Evolutionary conservation across 2,888 invertebrate species (phyloP).

Genomic region (Mythimna ferrago): DNA sequence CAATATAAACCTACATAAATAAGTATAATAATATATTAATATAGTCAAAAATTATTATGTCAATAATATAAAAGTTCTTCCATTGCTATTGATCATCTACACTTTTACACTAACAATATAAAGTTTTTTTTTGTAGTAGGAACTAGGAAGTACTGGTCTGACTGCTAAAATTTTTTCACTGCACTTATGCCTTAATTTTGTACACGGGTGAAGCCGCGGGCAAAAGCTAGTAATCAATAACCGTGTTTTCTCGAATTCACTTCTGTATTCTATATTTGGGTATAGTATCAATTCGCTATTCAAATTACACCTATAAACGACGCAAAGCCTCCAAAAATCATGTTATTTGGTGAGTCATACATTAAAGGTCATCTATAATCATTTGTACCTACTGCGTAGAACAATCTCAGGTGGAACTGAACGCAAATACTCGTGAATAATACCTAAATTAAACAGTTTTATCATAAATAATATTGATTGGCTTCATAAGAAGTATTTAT

Average conservation of each 20-base stretch:
- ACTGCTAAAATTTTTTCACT: too few species aligned
- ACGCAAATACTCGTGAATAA: constrained; percentile 7
- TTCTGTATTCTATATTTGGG: not conserved
- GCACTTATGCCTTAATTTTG: too few species aligned
- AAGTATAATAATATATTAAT: too few species aligned
- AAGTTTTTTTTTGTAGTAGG: too few species aligned
- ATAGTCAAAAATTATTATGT: too few species aligned
- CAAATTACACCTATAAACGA: constrained; percentile 4
- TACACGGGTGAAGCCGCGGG: too few species aligned
- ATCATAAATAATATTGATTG: constrained; percentile 20
- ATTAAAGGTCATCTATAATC: constrained; percentile 32
- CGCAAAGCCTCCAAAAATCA: constrained; percentile 9
- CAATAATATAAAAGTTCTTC: too few species aligned
- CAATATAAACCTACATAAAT: too few species aligned
- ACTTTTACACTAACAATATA: too few species aligned
- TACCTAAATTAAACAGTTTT: not conserved
- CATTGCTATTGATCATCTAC: too few species aligned
- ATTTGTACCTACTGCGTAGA: constrained; percentile 24
- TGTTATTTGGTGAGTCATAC: constrained; percentile 35
- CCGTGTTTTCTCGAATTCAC: not conserved
- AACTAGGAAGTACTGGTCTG: too few species aligned
- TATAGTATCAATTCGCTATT: too few species aligned
- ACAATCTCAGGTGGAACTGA: not conserved
- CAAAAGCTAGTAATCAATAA: not conserved
- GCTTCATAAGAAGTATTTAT: not conserved